Base-by-base conservation (phyloP, 2,113 vertebrate genomes). In the Lasiurus cinereus region DNA sequence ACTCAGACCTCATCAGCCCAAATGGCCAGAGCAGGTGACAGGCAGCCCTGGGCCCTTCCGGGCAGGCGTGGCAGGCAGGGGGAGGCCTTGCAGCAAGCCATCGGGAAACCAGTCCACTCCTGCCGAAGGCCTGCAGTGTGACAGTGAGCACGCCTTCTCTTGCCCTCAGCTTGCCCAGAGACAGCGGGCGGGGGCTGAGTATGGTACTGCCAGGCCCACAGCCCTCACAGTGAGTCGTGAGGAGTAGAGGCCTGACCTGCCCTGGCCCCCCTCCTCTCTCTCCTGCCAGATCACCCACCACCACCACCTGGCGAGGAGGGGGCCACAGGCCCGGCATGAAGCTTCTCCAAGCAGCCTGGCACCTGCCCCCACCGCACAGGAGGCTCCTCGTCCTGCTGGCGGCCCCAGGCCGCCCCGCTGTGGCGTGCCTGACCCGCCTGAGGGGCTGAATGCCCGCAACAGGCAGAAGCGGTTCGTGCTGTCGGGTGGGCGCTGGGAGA, bases 391-490 rank as follows among this genome's bases (percentile, higher is more conserved):
- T 48, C 92, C 16, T 1, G 90, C 1, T 0, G 15, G 82, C 0
- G 16, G 1, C 10, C 97, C 98, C 97, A 98, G 98, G n/a, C 98
- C 98, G 0, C 99, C 98, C 0, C 99, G 99, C 36, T 99, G 99
- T 0, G 99, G 99, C 0, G 99, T 99, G 9, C 99, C 99, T 0
- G 99, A 99, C 97, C 94, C 91, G 1, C 97, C 94, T 0, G 97
- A 97, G 0, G 56, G 96, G 6, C 95, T 95, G 24, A 96, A 39
- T 0, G 97, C 97, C 2, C 98, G 97, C 2, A 98, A 98, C 90
- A 98, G 99, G 31, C 98, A 99, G 96, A 99, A 99, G 83, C 98
- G 99, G 33, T 99, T 99, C 0, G 99, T 99, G 50, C 97, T 99
- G 84, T 98, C 99, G 0, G 99, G 99, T 0, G 99, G 98, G 5